Conservation (phyloP, 92 coral and sea anemone species). For the Muricea muricata region DNA sequence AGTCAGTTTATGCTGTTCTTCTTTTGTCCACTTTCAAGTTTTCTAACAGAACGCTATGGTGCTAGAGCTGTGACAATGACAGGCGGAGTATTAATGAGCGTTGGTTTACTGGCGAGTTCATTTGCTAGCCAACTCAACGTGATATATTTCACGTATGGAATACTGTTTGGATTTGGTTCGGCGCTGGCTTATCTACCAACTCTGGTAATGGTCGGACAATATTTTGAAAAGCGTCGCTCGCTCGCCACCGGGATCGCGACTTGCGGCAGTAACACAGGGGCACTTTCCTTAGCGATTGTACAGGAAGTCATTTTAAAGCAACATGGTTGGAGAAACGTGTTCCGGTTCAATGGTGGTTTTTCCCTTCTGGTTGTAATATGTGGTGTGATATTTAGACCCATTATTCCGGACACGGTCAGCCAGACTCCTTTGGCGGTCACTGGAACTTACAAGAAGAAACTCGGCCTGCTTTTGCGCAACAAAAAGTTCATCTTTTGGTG, state of each 20-base stretch:
- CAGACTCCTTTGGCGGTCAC: neutral
- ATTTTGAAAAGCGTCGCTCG: slow-evolving; percentile 88
- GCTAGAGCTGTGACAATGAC: slow-evolving; percentile 78
- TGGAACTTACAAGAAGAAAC: slow-evolving; percentile 13
- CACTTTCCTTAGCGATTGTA: slow-evolving; percentile 82
- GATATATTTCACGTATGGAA: slow-evolving; percentile 84
- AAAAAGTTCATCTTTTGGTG: slow-evolving; percentile 87
- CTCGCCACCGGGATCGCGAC: slow-evolving; percentile 95
- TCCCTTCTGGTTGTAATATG: slow-evolving; percentile 75
- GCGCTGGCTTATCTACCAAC: slow-evolving; percentile 92
- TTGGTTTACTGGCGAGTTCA: slow-evolving; percentile 81
- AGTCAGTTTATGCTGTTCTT: slow-evolving; percentile 87
- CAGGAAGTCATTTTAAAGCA: slow-evolving; percentile 78
- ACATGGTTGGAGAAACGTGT: slow-evolving; percentile 89
- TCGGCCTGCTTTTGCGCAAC: slow-evolving; percentile 40
- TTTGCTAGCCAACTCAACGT: slow-evolving; percentile 63
- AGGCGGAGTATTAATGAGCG: slow-evolving; percentile 82
- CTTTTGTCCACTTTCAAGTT: slow-evolving; percentile 83
- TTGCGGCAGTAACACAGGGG: slow-evolving; percentile 94
- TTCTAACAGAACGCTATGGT: slow-evolving; percentile 81
- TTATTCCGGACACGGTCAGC: slow-evolving; percentile 47
- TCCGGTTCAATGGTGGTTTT: slow-evolving; percentile 80
- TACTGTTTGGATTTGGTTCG: slow-evolving; percentile 88
- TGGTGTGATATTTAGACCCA: slow-evolving; percentile 82
- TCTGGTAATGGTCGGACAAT: slow-evolving; percentile 86